Evolutionary conservation across 2,888 invertebrate genomes (phyloP).

Genomic region (Barypeithes pellucidus): DNA sequence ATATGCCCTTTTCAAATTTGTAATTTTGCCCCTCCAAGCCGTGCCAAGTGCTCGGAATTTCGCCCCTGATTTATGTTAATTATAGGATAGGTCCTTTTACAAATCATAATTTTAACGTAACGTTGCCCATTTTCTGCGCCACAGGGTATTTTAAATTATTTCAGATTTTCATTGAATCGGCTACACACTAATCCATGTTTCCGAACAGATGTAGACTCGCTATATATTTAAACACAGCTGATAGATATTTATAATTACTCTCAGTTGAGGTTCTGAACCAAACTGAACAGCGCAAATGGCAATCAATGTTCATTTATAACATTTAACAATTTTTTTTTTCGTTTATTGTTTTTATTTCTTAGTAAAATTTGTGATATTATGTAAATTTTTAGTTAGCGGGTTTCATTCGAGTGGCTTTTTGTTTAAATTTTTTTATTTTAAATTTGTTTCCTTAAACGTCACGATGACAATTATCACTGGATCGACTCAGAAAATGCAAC

Average conservation of each 20-base stretch:
- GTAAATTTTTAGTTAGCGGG: constrained; percentile 1
- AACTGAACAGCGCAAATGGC: constrained; percentile 25
- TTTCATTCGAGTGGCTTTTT: not conserved
- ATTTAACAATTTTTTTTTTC: not conserved
- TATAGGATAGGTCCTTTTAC: no score
- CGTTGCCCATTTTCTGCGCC: constrained; percentile 3
- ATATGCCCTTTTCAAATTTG: no score
- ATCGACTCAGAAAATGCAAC: constrained; percentile 59
- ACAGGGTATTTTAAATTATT: constrained; percentile 1
- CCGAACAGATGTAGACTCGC: constrained; percentile 18
- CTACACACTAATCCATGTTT: constrained; percentile 12
- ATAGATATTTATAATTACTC: constrained; percentile 41
- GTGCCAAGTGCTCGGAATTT: no score
- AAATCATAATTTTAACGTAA: no score
- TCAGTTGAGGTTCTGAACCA: constrained; percentile 7
- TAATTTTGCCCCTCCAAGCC: no score
- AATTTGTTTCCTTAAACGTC: not conserved
- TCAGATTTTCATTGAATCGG: constrained; percentile 12
- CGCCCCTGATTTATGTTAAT: no score
- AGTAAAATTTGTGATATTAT: constrained; percentile 10
- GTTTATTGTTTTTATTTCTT: constrained; percentile 1
- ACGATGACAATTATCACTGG: constrained; percentile 60
- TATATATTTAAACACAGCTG: constrained; percentile 36
- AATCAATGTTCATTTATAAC: not conserved
- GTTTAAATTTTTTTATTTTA: not conserved